Evolutionary conservation across 2,888 invertebrate species (phyloP).

Genomic region (Thyatira batis): DNA sequence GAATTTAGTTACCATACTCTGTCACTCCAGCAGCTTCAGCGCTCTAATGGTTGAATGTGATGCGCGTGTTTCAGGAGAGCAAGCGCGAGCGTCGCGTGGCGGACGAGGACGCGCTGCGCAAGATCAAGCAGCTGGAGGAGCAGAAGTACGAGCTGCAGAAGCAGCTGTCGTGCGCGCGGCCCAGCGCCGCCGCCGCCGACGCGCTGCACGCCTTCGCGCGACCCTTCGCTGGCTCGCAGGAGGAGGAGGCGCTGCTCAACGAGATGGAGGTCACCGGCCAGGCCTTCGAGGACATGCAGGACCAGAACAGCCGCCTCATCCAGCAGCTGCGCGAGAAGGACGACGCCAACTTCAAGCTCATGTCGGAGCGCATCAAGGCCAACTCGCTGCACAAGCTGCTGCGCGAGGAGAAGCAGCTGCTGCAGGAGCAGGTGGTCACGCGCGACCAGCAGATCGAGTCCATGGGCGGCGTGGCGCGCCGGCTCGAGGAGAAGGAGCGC

Average conservation of each 20-base stretch:
- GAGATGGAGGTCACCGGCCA: conserved; percentile 99
- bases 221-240: conserved; percentile 90
- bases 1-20: no score
- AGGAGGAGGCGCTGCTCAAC: conserved; percentile 97
- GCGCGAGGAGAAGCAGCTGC: conserved; percentile 95
- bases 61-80: conserved; percentile 84
- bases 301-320: conserved; percentile 96
- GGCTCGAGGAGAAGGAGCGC: conserved; percentile 97
- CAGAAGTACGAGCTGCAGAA: conserved; percentile 95
- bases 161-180: conserved; percentile 88
- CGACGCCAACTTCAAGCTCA: conserved; percentile 98
- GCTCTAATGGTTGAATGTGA: no score
- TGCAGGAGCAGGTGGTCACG: conserved; percentile 93
- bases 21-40: no score
- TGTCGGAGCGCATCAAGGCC: conserved; percentile 97
- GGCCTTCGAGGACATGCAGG: conserved; percentile 99
- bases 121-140: conserved; percentile 97
- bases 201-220: conserved; percentile 81
- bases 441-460: conserved; percentile 95
- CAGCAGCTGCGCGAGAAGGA: conserved; percentile 98
- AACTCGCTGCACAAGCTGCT: conserved; percentile 97
- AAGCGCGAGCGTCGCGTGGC: conserved; percentile 96
- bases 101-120: conserved; percentile 96
- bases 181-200: conserved; percentile 48
- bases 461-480: conserved; percentile 95